Percentiles rank a stretch among this genome's conserved stretches.
Conservation (phyloP, 2,888 invertebrate genomes). For the Euclidia mi region DNA sequence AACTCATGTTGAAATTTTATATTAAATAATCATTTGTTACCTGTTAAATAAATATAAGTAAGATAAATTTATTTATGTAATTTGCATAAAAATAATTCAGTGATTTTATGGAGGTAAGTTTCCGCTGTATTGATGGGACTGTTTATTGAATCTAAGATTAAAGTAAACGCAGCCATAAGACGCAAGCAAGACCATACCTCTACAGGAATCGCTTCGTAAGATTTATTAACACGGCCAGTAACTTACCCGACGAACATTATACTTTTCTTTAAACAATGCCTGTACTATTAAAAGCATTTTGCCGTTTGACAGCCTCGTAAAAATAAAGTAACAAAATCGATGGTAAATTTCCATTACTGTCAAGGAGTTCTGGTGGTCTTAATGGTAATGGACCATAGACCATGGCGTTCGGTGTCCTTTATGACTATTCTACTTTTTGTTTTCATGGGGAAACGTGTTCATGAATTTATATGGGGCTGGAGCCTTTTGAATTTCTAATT, state of each 20-base stretch:
- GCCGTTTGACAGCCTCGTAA: slow-evolving; percentile 23
- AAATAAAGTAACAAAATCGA: slow-evolving; percentile 20
- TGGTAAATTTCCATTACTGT: slow-evolving; percentile 19
- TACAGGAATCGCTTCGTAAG: not conserved
- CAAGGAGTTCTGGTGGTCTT: slow-evolving; percentile 31
- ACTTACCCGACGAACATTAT: slow-evolving; percentile 14
- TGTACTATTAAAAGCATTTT: slow-evolving; percentile 40
- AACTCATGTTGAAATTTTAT: no score
- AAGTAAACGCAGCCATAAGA: no score
- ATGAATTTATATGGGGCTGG: slow-evolving; percentile 47
- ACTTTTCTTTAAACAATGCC: slow-evolving; percentile 22
- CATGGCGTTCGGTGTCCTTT: slow-evolving; percentile 21
- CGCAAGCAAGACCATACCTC: not conserved
- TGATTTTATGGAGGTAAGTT: no score
- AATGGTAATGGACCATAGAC: slow-evolving; percentile 29
- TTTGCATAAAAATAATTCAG: no score
- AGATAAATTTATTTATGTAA: no score
- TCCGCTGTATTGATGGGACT: no score
- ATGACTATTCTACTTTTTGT: slow-evolving; percentile 21
- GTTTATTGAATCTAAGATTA: no score
- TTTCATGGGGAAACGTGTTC: slow-evolving; percentile 46
- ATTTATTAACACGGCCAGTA: not conserved
- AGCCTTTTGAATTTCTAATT: slow-evolving; percentile 39
- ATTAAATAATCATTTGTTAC: no score
- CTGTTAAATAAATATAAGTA: no score